Base-by-base conservation (phyloP, 2,113 vertebrate genomes). In the Platanista minor region DNA sequence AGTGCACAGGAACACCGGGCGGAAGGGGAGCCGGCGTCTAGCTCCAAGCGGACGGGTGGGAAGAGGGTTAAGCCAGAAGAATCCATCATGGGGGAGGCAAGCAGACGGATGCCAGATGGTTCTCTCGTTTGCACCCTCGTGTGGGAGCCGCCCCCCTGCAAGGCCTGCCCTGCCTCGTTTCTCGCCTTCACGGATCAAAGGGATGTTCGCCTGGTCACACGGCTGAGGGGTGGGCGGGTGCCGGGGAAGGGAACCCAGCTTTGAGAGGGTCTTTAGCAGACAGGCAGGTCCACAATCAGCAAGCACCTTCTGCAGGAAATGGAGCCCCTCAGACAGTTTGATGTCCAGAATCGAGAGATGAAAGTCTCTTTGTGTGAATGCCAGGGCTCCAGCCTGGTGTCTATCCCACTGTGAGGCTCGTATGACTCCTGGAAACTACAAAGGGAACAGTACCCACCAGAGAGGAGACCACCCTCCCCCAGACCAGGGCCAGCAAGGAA, bases 371-470 rank as follows among this genome's bases (percentile, higher is more conserved):
- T 11, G 61, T 11, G 61, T 27, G 54, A 66, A 13, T 6, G 17
- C 29, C 1, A 0, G 1, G 13, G 54, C 54, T 43, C 14, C 1
- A 0, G 23, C 36, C 64, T 2, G 25, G 64, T 5, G 5, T 33
- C 18, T 0, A 0, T 6, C 13, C 66, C 25, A 15, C 57, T 7
- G 0, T 0, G 4, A 36, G 5, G 54, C 5, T 72, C 6, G 0
- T 6, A 36, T 0, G 59, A 74, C 0, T 0, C 11, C 12, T 52
- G 41, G 71, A 43, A 85, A 78, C 29, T 17, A 29, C 41, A 7
- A 13, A 31, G 49, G 62, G 23, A 11, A 0, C 1, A 1, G 27
- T 14, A 23, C 6, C 6, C 41, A 8, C 72, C 29, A 6, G n/a
- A 12, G 17, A 59, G 43, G 57, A 64, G 10, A 3, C 25, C 0